Conservation (phyloP, 2,113 vertebrate genomes). For the Xiphophorus maculatus region DNA sequence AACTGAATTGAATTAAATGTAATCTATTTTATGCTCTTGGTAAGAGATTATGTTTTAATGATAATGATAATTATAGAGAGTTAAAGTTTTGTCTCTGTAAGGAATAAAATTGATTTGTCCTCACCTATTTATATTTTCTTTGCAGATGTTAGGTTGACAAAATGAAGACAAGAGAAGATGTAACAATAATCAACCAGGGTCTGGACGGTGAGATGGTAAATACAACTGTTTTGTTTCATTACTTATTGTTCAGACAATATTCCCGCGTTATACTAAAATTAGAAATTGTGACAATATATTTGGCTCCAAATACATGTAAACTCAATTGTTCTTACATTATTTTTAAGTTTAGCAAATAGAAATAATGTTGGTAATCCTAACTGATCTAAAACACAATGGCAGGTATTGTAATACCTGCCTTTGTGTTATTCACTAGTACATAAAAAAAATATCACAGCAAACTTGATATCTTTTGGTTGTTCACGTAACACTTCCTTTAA, state of each 20-base stretch:
- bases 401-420: too few relatives aligned
- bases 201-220: conserved; percentile 94
- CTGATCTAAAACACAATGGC: too few relatives aligned
- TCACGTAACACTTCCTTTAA: background rate
- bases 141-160: conserved; percentile 54
- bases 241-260: background rate
- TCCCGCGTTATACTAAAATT: background rate
- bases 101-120: background rate
- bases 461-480: background rate
- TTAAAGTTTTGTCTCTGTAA: background rate
- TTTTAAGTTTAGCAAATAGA: too few relatives aligned
- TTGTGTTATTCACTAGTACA: too few relatives aligned
- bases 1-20: too few relatives aligned
- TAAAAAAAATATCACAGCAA: background rate
- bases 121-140: conserved; percentile 10
- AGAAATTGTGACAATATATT: too few relatives aligned
- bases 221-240: background rate
- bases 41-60: background rate
- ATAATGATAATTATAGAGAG: conserved; percentile 1
- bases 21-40: background rate
- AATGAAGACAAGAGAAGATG: conserved; percentile 85
- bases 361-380: too few relatives aligned
- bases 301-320: too few relatives aligned
- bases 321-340: too few relatives aligned
- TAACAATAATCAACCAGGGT: conserved; percentile 85